Evolutionary conservation across 2,797 vertebrate genomes (phyloP).

Genomic region (Chaenodraco wilsoni): DNA sequence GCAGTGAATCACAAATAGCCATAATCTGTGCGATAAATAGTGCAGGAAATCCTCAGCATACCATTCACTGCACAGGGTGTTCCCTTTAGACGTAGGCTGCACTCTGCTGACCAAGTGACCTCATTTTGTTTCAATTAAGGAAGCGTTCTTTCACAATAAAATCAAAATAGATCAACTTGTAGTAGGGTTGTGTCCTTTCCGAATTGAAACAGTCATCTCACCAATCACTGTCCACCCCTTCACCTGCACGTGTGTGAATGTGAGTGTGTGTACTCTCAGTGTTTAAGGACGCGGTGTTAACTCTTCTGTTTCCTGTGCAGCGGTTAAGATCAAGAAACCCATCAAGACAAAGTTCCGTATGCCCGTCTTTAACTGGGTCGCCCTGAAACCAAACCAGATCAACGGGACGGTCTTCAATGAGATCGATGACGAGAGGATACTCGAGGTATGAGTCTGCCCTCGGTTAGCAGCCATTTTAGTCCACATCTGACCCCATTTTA

Average conservation of each 20-base stretch:
- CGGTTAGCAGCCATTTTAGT: background rate
- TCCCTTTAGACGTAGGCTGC: conserved; percentile 8
- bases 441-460: conserved; percentile 85
- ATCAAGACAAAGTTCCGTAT: conserved; percentile 98
- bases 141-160: background rate
- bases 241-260: conserved; percentile 41
- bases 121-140: conserved; percentile 1
- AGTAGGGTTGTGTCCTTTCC: conserved; percentile 11
- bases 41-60: conserved; percentile 52
- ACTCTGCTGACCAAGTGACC: background rate
- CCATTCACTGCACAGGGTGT: conserved; percentile 23
- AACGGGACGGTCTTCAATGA: conserved; percentile 97
- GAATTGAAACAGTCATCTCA: background rate
- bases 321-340: conserved; percentile 98
- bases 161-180: background rate
- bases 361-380: conserved; percentile 98
- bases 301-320: conserved; percentile 73
- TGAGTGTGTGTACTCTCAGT: background rate
- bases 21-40: conserved; percentile 55
- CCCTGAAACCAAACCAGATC: conserved; percentile 97
- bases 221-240: conserved; percentile 25
- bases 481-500: background rate
- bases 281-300: conserved; percentile 27
- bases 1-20: conserved; percentile 48
- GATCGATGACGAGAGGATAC: conserved; percentile 94